Percentiles rank a stretch among this genome's conserved stretches.
phyloP scores from a whole-genome alignment of 2,888 invertebrate genomes.

The Acleris sparsana region DNA sequence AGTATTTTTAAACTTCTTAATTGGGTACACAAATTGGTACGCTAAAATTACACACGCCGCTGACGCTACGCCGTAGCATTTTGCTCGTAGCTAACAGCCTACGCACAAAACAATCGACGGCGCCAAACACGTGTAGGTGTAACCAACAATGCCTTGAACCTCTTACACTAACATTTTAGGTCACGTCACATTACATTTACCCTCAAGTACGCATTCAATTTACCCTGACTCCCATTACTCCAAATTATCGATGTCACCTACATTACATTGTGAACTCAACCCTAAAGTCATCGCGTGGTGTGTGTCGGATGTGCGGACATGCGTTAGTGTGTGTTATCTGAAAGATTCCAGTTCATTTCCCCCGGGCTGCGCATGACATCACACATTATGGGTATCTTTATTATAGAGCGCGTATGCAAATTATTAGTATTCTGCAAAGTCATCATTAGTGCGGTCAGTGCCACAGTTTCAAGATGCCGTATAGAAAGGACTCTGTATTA shows the following conservation, averaged over 20 bases:
- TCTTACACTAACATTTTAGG: slow-evolving; percentile 37
- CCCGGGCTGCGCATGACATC: slow-evolving; percentile 76
- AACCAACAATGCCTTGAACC: slow-evolving; percentile 13
- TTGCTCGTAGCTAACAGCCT: not conserved
- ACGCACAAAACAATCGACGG: not conserved
- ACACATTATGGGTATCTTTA: slow-evolving; percentile 57
- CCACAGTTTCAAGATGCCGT: not conserved
- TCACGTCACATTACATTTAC: slow-evolving; percentile 55
- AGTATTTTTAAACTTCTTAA: too few species aligned
- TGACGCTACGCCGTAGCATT: slow-evolving; percentile 16
- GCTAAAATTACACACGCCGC: not conserved
- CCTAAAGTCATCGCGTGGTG: slow-evolving; percentile 48
- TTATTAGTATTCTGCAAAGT: slow-evolving; percentile 32
- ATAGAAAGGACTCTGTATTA: not conserved
- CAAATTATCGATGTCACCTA: slow-evolving; percentile 80
- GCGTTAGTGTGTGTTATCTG: slow-evolving; percentile 78
- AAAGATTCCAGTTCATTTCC: slow-evolving; percentile 83
- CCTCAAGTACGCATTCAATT: slow-evolving; percentile 69
- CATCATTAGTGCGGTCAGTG: slow-evolving; percentile 24
- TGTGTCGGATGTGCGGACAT: slow-evolving; percentile 42
- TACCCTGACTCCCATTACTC: slow-evolving; percentile 73
- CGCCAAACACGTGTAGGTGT: slow-evolving; percentile 1
- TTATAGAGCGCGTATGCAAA: slow-evolving; percentile 34
- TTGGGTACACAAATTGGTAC: too few species aligned
- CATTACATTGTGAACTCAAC: slow-evolving; percentile 72